Evolutionary conservation across 2,797 vertebrate genomes (phyloP).

Genomic region (Rhynchonycteris naso): DNA sequence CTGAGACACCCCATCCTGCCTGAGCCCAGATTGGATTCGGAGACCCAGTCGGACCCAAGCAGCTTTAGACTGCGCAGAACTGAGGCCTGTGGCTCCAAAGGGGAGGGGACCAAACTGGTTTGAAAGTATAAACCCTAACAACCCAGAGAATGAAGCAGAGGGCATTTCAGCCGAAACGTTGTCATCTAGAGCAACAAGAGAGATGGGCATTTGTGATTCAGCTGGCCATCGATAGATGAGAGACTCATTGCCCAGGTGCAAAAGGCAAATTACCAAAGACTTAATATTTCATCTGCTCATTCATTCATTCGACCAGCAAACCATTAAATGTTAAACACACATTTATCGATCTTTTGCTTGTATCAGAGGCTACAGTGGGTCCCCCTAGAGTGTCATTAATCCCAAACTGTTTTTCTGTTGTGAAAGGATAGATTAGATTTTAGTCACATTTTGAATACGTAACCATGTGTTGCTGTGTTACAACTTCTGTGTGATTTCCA

Average conservation of each 20-base stretch:
- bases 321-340: background rate
- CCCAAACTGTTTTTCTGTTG: background rate
- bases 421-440: background rate
- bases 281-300: background rate
- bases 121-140: background rate
- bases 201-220: background rate
- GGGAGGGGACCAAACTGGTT: background rate
- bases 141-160: background rate
- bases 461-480: background rate
- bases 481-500: background rate
- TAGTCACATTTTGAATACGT: background rate
- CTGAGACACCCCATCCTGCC: background rate
- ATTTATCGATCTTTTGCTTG: fast-evolving
- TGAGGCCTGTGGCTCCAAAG: background rate
- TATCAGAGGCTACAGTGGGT: background rate
- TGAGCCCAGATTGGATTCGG: background rate
- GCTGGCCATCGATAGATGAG: background rate
- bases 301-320: background rate
- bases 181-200: background rate
- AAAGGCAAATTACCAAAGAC: background rate
- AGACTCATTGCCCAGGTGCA: background rate
- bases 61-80: background rate
- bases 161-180: background rate
- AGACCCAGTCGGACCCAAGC: background rate
- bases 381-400: background rate